Base-by-base conservation (phyloP, 2,797 vertebrate genomes). In the Odontamblyopus lacepedii region DNA sequence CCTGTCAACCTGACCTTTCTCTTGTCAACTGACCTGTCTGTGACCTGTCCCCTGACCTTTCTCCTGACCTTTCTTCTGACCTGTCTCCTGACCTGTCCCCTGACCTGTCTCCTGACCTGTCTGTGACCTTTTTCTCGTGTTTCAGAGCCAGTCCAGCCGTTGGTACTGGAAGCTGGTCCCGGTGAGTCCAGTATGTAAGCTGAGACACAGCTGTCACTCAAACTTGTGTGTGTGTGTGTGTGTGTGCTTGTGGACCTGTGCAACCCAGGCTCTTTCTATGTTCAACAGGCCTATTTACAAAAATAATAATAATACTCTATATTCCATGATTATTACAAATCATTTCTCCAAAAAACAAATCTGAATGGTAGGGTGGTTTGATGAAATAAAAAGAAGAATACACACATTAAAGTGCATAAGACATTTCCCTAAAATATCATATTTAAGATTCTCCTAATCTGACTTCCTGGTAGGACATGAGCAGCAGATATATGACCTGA, bases 111-210 rank as follows among this genome's bases (percentile, higher is more conserved):
- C 3, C n/a, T 12, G 23, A 53, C 51, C 51, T 8, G 19, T 57
- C 55, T 29, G 23, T 27, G 56, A 4, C 91, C 84, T 82, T 87
- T 90, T 87, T 90, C 78, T 59, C 30, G 56, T 88, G 80, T 71
- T 74, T 73, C 93, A 97, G 96, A 95, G 93, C 91, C 94, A 95
- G 23, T 90, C 90, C 85, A 95, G 90, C 78, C 95, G 96, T 69
- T 97, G 96, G 96, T 97, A 97, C 91, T 97, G 96, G 96, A 97
- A 97, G 84, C 95, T 97, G 91, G 96, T 97, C 90, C 96, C 96
- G 81, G 96, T 97, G 95, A 97, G 93, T 94, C 41, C 67, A 71
- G 59, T 70, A 65, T 69, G 35, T 57, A 69, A 70, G 61, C 19
- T 41, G n/a, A 23, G 19, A 23, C 19, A 23, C 60, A 18, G 29